Evolutionary conservation across 1,140 invertebrate genomes (phyloP), one percentile per base, ranked within the genome.

Genomic region (Drosophila rhopaloa): DNA sequence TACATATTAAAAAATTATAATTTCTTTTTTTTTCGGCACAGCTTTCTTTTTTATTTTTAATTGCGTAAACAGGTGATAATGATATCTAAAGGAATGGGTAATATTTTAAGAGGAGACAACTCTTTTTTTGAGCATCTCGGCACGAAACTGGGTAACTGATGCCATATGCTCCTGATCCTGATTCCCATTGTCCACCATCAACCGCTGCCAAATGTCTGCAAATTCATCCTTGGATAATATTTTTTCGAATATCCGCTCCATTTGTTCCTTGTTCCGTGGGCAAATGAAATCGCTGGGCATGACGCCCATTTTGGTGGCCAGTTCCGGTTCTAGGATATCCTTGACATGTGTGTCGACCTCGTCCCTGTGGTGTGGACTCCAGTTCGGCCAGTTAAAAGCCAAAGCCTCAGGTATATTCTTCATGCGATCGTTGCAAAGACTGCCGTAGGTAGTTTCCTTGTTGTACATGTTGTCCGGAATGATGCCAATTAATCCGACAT

Each of bases 401-500:
- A 43, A 14, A 2, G 19, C 44, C 29, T 73, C 40, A 0, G 7
- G 14, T 13, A 70, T 62, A n/a, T 65, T 19, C 29, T 81, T 90
- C 9, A 43, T 10, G 0, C 56, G 63, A 72, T 91, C 88, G 0
- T 59, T 32, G 40, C 86, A 90, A 10, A 91, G 58, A 19, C 58
- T 13, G 0, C 77, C 68, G 63, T 91, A 91, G 1, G 78, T 84
- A 0, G 88, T 91, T 8, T 81, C 68, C 58, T 84, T 88, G 14
- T 75, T 77, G 19, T 84, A 63, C n/a, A 68, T 44, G 54, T 75
- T 75, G 5, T 59, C 35, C 13, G 80, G 77, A 24, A 57, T 47
- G 0, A 19, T 58, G 4, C 13, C 16, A 40, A 82, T 79, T 7
- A 56, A 68, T 2, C 66, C 75, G 4, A 19, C 63, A 11, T 70